phyloP scores from a whole-genome alignment of 53 echinoderm and acorn worm genomes.

The Echinarachnius parma region DNA sequence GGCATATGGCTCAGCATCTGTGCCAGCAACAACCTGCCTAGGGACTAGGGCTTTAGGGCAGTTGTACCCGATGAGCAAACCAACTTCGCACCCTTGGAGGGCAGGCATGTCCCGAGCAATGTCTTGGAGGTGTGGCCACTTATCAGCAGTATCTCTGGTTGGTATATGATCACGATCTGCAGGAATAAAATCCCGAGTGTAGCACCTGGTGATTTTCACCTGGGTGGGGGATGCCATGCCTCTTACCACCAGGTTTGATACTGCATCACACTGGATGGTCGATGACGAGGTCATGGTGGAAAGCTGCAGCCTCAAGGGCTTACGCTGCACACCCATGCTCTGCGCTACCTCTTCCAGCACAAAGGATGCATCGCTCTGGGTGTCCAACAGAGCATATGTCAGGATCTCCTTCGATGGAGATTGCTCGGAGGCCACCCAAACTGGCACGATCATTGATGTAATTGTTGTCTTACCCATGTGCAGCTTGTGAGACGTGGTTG shows the following conservation, averaged over 20 bases:
- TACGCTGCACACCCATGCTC: conserved; percentile 8
- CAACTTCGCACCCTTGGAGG: conserved; percentile 52
- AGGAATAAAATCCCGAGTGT: conserved; percentile 46
- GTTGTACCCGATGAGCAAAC: conserved; percentile 61
- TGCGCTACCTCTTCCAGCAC: conserved; percentile 42
- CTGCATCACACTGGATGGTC: conserved; percentile 43
- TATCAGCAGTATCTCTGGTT: conserved; percentile 45
- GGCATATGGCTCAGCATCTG: conserved; percentile 52
- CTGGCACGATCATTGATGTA: conserved; percentile 72
- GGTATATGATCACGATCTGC: conserved; percentile 48
- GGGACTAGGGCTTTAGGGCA: conserved; percentile 55
- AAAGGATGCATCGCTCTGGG: conserved; percentile 55
- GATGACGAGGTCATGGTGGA: conserved; percentile 60
- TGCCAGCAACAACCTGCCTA: conserved; percentile 37
- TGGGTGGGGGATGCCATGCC: conserved; percentile 19
- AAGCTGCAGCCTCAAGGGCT: conserved; percentile 32
- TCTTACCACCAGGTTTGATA: conserved; percentile 46
- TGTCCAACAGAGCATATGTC: conserved; percentile 53
- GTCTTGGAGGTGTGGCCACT: conserved; percentile 47
- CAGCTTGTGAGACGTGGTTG: conserved; percentile 11
- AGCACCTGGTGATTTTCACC: conserved; percentile 34
- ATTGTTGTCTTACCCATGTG: conserved; percentile 1
- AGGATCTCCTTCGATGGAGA: conserved; percentile 48
- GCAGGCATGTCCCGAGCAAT: conserved; percentile 45
- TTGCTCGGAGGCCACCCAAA: conserved; percentile 52